Conservation (phyloP, 2,888 invertebrate species). For the Diplolepis rosae region DNA sequence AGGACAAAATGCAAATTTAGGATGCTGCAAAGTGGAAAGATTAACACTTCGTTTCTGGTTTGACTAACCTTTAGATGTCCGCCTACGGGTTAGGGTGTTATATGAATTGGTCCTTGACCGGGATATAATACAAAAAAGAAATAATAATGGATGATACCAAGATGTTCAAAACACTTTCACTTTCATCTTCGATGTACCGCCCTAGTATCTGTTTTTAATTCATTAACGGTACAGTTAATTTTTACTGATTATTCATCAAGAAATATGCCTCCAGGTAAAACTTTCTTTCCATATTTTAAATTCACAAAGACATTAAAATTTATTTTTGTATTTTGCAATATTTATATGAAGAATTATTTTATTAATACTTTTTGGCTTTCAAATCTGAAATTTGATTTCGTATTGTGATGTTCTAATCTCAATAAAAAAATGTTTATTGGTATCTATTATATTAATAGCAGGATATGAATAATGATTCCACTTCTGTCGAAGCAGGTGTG, state of each 20-base stretch:
- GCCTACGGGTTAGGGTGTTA: not conserved
- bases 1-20: not conserved
- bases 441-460: not conserved
- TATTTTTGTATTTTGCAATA: too few species aligned
- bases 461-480: not conserved
- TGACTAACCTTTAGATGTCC: not conserved
- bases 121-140: not conserved
- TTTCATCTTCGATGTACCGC: not conserved
- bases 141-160: not conserved
- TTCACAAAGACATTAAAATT: too few species aligned
- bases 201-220: not conserved
- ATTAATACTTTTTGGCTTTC: too few species aligned
- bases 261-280: not conserved
- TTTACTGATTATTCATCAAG: not conserved
- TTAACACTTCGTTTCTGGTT: not conserved
- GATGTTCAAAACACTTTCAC: not conserved
- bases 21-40: not conserved
- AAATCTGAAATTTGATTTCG: not conserved
- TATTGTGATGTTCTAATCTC: not conserved
- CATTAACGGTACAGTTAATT: not conserved
- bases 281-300: not conserved
- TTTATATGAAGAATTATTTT: too few species aligned
- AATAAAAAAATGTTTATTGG: not conserved
- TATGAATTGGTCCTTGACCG: constrained; percentile 1
- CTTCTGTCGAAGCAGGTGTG: constrained; percentile 8